A percentile compares a stretch with the other conserved stretches of the same genome.
Evolutionary conservation across 2,888 invertebrate genomes (phyloP).

Genomic region (Acronicta leporina): DNA sequence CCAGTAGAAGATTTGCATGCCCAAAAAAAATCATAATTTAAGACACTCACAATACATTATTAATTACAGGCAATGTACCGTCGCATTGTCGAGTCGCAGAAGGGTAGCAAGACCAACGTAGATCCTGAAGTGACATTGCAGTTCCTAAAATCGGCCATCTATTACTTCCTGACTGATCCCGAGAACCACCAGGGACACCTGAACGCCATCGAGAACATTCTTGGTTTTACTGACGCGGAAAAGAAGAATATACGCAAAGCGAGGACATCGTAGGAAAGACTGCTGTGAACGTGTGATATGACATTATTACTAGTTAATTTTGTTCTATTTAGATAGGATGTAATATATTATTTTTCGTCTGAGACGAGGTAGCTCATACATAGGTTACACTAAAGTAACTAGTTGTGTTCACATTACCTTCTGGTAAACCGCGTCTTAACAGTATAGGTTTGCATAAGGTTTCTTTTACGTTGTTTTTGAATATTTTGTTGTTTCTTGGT

Average conservation of each 20-base stretch:
- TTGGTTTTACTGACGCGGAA: constrained; percentile 95
- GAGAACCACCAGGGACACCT: constrained; percentile 97
- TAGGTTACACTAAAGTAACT: constrained; percentile 46
- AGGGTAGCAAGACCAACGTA: constrained; percentile 91
- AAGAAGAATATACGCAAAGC: constrained; percentile 94
- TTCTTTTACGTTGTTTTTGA: constrained; percentile 39
- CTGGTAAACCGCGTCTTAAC: constrained; percentile 23
- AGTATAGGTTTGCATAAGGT: constrained; percentile 42
- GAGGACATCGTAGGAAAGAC: constrained; percentile 80
- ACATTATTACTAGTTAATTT: constrained; percentile 72
- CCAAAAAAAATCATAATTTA: constrained; percentile 2
- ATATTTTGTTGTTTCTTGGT: constrained; percentile 64
- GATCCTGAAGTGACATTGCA: constrained; percentile 98
- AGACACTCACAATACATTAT: constrained; percentile 27
- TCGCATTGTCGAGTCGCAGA: constrained; percentile 94
- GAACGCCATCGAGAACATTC: constrained; percentile 96
- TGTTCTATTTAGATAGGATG: constrained; percentile 63
- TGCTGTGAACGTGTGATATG: constrained; percentile 82
- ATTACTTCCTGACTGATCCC: constrained; percentile 96
- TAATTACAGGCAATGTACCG: constrained; percentile 94
- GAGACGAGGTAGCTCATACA: constrained; percentile 56
- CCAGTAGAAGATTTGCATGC: constrained; percentile 39
- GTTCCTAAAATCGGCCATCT: constrained; percentile 97
- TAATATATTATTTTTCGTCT: constrained; percentile 65
- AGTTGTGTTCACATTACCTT: constrained; percentile 64